These are phyloP conservation scores for Agrilus mali DNA, from an alignment of 2,888 invertebrate species.

Conservation along the genomic window DNA sequence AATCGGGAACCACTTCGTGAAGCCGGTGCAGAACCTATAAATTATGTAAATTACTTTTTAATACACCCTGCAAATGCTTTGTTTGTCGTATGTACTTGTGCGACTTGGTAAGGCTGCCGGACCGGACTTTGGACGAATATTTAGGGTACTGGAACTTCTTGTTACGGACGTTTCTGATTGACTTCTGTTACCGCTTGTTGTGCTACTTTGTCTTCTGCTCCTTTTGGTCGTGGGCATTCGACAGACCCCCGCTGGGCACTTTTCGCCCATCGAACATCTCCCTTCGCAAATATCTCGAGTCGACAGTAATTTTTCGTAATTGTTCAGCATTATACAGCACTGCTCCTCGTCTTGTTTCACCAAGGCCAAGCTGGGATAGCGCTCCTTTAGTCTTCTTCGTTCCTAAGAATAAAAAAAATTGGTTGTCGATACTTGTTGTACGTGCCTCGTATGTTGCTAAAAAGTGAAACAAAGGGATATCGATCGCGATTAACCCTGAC, in stretches of 20 bases:
- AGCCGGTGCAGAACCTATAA: conserved; percentile 54
- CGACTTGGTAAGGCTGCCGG: conserved; percentile 70
- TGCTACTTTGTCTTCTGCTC: conserved; percentile 18
- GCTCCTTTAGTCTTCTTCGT: conserved; percentile 67
- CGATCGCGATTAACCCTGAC: not conserved
- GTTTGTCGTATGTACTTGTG: conserved; percentile 45
- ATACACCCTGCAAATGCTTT: conserved; percentile 9
- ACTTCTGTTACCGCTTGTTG: conserved; percentile 12
- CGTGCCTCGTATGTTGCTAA: not conserved
- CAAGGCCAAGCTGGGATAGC: conserved; percentile 68
- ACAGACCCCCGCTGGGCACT: conserved; percentile 64
- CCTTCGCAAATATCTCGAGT: conserved; percentile 78
- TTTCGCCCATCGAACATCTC: conserved; percentile 69
- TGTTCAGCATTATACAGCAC: conserved; percentile 66
- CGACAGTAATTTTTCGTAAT: conserved; percentile 69
- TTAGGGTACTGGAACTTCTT: conserved; percentile 30
- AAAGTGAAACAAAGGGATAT: not conserved
- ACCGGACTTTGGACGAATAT: conserved; percentile 58
- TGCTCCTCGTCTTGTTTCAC: conserved; percentile 61
- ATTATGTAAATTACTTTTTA: conserved; percentile 10
- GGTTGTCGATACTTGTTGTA: not conserved
- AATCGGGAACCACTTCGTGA: conserved; percentile 61
- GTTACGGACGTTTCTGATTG: conserved; percentile 24
- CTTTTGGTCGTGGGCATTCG: conserved; percentile 18
- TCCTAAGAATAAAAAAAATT: conserved; percentile 43